A percentile compares a stretch with the other conserved stretches of the same genome.
Conservation (phyloP, 2,888 invertebrate genomes). For the Nycteola revayana region DNA sequence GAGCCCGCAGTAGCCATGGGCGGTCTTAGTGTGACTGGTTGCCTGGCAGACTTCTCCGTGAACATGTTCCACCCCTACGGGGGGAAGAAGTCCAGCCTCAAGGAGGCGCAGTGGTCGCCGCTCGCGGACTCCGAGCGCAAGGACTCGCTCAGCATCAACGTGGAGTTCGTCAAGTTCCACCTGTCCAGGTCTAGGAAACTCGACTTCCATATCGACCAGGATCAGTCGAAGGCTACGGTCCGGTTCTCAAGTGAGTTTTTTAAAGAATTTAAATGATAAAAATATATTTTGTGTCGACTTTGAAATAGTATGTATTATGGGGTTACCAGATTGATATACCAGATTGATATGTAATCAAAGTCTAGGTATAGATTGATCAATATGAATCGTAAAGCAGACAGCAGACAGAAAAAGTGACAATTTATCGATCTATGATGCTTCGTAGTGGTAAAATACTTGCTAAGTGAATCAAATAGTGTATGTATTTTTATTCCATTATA, state of each 20-base stretch:
- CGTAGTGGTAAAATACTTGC: too few relatives aligned
- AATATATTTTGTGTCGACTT: too few relatives aligned
- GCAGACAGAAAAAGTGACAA: too few relatives aligned
- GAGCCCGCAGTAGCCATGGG: conserved; percentile 87
- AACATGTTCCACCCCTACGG: conserved; percentile 99
- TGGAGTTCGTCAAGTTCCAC: conserved; percentile 98
- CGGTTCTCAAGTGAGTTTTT: conserved; percentile 94
- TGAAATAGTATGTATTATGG: too few relatives aligned
- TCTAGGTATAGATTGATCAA: too few relatives aligned
- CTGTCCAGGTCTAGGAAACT: conserved; percentile 94
- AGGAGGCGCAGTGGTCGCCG: conserved; percentile 91
- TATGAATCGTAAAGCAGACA: too few relatives aligned
- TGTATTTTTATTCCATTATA: too few relatives aligned
- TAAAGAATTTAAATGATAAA: too few relatives aligned
- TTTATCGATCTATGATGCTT: too few relatives aligned
- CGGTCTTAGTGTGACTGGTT: conserved; percentile 96
- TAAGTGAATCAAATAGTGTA: too few relatives aligned
- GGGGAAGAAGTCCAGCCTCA: conserved; percentile 90
- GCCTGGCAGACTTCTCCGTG: conserved; percentile 97
- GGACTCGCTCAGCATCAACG: conserved; percentile 97
- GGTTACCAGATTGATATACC: too few relatives aligned
- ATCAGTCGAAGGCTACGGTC: conserved; percentile 92
- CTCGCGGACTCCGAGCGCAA: conserved; percentile 94
- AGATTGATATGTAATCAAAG: too few relatives aligned
- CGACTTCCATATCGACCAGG: conserved; percentile 87